Evolutionary conservation across 2,797 vertebrate species (phyloP), one percentile per base, ranked within the genome.

Genomic region (Melanogrammus aeglefinus): DNA sequence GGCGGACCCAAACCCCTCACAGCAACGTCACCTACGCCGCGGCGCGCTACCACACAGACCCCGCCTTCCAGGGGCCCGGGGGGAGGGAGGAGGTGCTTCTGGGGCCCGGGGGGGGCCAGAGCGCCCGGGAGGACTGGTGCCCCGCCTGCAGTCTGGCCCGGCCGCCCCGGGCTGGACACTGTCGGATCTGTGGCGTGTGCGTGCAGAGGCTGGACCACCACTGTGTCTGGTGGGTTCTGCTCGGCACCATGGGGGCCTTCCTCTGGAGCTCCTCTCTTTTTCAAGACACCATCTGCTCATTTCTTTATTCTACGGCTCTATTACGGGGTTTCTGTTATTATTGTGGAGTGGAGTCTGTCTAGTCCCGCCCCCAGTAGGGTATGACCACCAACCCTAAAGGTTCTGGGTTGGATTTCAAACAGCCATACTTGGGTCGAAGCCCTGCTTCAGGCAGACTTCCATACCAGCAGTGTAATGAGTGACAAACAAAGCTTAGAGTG

Each of bases 181-280:
- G 98, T 90, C 93, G 96, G 79, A 96, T 99, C 80, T 99, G 98
- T 71, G 95, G 95, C 18, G 87, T 94, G 84, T 99, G 98, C 77
- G 95, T 99, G 71, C 94, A 91, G 86, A 95, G 97, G 76, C 92
- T 98, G 88, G 98, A 99, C 91, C 97, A 99, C 87, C 97, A 99
- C 88, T 99, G 97, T 85, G 97, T 99, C 93, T 99, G 97, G 97
- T 99, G 94, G 86, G 96, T 95, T 76, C 77, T 57, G 27, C 82
- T 83, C n/a, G 24, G 10, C 35, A 36, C 35, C 35, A 36, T 1
- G 35, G 35, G 5, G 35, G 6, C 35, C 35, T 36, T 36, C 35
- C 35, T 1, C 35, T 36, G 35, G 35, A 36, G 35, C 35, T 36
- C 35, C 35, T 33, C 71, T 77, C 29, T 78, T 31, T 80, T 63